Evolutionary conservation across 2,113 vertebrate species (phyloP).

Genomic region (Maccullochella peelii): DNA sequence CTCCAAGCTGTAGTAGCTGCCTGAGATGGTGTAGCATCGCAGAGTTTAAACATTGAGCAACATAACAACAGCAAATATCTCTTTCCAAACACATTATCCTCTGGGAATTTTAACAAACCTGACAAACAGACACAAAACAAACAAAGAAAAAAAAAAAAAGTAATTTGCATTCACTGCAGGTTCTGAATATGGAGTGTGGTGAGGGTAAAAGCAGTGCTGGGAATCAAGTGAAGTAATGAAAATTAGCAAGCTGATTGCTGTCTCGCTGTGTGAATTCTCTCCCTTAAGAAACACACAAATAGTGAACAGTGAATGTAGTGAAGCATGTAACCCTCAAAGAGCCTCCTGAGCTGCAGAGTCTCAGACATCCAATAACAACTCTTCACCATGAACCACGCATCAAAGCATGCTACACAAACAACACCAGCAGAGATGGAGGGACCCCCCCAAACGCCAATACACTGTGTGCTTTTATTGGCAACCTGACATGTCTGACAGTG

Average conservation of each 20-base stretch:
- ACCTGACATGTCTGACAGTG: slow-evolving; percentile 29
- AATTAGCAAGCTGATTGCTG: slow-evolving; percentile 42
- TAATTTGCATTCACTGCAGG: slow-evolving; percentile 32
- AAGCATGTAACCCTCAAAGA: slow-evolving; percentile 30
- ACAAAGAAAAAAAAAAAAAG: not conserved
- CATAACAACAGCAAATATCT: slow-evolving; percentile 22
- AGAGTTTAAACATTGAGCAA: not conserved
- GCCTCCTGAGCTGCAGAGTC: slow-evolving; percentile 34
- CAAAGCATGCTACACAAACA: slow-evolving; percentile 52
- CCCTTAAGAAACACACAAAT: slow-evolving; percentile 50
- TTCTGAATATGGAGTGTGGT: slow-evolving; percentile 14
- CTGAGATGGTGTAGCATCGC: not conserved
- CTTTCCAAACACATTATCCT: slow-evolving; percentile 29
- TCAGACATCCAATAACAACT: slow-evolving; percentile 50
- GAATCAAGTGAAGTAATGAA: slow-evolving; percentile 34
- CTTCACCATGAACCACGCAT: slow-evolving; percentile 53
- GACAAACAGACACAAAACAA: slow-evolving; percentile 53
- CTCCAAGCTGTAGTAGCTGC: not conserved
- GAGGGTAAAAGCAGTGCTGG: slow-evolving; percentile 26
- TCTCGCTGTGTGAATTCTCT: slow-evolving; percentile 23
- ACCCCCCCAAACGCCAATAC: not conserved
- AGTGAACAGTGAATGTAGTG: slow-evolving; percentile 42
- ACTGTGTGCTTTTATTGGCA: slow-evolving; percentile 40
- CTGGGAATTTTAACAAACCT: slow-evolving; percentile 38
- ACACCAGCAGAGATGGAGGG: not conserved